Evolutionary conservation across 2,113 vertebrate species (phyloP).

Genomic region (Shinisaurus crocodilurus): DNA sequence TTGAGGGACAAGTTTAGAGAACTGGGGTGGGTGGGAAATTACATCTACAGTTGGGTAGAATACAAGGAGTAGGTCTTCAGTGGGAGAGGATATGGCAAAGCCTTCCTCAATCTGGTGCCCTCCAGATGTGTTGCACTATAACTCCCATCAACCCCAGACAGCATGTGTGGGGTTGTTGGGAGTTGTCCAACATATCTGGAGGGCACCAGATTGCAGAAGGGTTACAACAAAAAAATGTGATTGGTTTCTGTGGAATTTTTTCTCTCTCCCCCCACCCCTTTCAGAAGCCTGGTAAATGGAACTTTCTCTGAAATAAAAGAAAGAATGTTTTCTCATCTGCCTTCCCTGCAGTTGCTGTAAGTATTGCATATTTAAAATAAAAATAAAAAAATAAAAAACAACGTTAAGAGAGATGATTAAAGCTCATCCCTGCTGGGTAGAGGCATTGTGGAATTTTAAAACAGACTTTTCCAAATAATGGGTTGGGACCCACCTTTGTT

Average conservation of each 20-base stretch:
- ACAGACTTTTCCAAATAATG: neutral
- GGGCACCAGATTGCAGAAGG: neutral
- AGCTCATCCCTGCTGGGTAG: fast-evolving
- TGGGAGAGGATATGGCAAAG: neutral
- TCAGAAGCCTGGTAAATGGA: slow-evolving; percentile 95
- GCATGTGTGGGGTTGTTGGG: neutral
- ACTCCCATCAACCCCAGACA: neutral
- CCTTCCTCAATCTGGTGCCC: neutral
- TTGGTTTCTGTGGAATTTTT: neutral
- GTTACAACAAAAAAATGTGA: neutral
- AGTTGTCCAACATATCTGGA: neutral
- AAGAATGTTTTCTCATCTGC: slow-evolving; percentile 94
- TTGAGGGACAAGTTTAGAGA: neutral
- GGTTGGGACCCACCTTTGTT: neutral
- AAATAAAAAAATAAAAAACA: neutral
- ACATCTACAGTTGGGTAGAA: neutral
- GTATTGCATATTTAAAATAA: slow-evolving; percentile 64
- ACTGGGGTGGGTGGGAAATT: too few relatives aligned
- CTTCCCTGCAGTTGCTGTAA: slow-evolving; percentile 95
- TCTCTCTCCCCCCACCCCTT: neutral
- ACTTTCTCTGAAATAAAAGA: slow-evolving; percentile 95
- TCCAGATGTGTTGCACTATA: neutral
- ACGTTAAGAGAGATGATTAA: neutral
- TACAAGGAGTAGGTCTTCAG: neutral
- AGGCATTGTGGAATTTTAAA: neutral